A percentile compares a stretch with the other conserved stretches of the same genome.
Conservation (phyloP, 2,797 vertebrate species). For the Muscicapa comitata region DNA sequence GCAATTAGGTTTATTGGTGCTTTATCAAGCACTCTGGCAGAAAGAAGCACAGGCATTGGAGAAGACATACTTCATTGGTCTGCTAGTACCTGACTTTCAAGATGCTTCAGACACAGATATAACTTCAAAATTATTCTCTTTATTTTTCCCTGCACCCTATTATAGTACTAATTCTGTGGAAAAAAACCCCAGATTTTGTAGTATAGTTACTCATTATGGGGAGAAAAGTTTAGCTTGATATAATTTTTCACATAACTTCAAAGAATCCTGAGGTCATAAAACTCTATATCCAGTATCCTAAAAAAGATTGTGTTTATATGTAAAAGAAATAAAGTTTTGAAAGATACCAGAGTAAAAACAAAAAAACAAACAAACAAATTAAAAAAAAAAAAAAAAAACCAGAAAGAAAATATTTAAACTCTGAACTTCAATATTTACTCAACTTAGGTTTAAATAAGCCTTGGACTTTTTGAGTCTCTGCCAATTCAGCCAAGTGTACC, state of each 20-base stretch:
- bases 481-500: not conserved
- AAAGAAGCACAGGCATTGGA: not conserved
- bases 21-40: constrained; percentile 12
- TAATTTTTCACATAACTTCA: not conserved
- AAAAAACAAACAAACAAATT: too few species aligned
- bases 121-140: not conserved
- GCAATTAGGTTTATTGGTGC: constrained; percentile 45
- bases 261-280: not conserved
- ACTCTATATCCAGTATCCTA: not conserved
- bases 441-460: not conserved
- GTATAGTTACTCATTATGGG: not conserved
- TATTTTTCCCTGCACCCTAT: not conserved
- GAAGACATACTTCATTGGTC: not conserved
- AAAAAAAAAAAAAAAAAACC: fast-evolving
- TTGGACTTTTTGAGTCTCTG: not conserved
- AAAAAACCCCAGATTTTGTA: not conserved
- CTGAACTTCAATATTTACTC: not conserved
- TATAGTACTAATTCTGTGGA: not conserved
- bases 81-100: not conserved
- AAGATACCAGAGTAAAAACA: fast-evolving
- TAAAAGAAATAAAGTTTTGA: not conserved
- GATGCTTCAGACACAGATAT: not conserved
- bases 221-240: not conserved
- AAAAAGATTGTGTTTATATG: not conserved
- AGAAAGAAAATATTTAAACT: not conserved